Evolutionary conservation across 1,140 invertebrate species (phyloP).

Genomic region (Procambarus clarkii): DNA sequence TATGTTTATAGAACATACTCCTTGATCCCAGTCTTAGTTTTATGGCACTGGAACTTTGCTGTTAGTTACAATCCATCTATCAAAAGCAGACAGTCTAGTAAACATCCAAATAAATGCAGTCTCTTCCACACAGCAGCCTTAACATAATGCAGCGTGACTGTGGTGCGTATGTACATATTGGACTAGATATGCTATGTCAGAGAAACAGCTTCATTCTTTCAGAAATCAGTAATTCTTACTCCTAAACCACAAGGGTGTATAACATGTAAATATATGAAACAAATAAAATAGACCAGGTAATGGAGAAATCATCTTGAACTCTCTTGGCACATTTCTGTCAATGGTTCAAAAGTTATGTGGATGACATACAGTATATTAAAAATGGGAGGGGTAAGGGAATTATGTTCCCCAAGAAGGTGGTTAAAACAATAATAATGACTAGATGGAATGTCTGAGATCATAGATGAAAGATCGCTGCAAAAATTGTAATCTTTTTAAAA

Average conservation of each 20-base stretch:
- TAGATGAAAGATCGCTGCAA: constrained; percentile 69
- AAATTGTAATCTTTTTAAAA: constrained; percentile 65
- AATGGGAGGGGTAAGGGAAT: constrained; percentile 23
- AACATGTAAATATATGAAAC: constrained; percentile 71
- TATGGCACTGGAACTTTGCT: background rate
- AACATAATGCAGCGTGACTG: constrained; percentile 32
- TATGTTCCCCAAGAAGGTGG: constrained; percentile 60
- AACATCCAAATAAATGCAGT: background rate
- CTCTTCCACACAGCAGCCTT: constrained; percentile 56
- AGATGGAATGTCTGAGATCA: constrained; percentile 71
- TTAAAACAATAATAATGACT: constrained; percentile 67
- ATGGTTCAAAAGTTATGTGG: constrained; percentile 66
- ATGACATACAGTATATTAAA: constrained; percentile 59
- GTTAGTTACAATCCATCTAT: background rate
- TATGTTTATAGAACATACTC: background rate
- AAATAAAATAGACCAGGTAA: constrained; percentile 68
- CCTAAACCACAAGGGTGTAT: constrained; percentile 66
- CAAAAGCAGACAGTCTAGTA: constrained; percentile 12
- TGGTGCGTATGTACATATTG: constrained; percentile 70
- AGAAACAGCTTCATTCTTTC: constrained; percentile 69
- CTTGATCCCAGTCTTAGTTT: background rate
- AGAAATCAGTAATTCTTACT: constrained; percentile 70
- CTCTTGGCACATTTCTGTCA: constrained; percentile 69
- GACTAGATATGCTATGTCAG: constrained; percentile 71
- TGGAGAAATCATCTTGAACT: constrained; percentile 63